Evolutionary conservation across 2,113 vertebrate genomes (phyloP), one percentile per base, ranked within the genome.

Genomic region (Eretmochelys imbricata): DNA sequence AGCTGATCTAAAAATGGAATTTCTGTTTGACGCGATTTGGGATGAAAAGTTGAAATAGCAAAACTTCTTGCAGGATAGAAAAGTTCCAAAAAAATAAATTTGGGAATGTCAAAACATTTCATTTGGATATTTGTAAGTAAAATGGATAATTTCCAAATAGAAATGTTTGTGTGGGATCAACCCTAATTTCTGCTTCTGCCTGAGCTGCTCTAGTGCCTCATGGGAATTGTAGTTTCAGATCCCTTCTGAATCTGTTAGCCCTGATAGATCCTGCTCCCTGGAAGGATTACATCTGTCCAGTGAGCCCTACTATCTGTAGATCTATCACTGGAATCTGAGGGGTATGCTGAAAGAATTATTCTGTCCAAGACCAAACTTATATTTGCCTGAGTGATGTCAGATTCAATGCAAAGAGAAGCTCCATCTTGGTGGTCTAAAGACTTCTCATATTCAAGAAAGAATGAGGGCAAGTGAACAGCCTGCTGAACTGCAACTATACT

Each of bases 301-400:
- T 49, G 49, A 78, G 38, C 82, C 31, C 35, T 29, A 4, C 7
- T 3, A 0, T n/a, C 17, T 2, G 0, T 1, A 79, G 53, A 8
- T 55, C 24, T 3, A 7, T 46, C 0, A 0, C 49, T 83, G 22
- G 31, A 51, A 59, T 59, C 27, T 31, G 57, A 12, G 12, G 51
- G 93, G 42, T 8, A 48, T 0, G 0, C 38, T 49, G 1, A 22
- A 88, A 65, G 24, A 1, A 0, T 31, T 85, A 6, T 0, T 50
- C 19, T 31, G 35, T 8, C 10, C 0, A 0, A 80, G 80, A 57
- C 2, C 29, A 69, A 88, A 31, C 2, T 76, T 78, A 25, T 75
- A n/a, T 57, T 46, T 55, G 81, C 42, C 38, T 82, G 59, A 46
- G 42, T 12, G 13, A 51, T 78, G 46, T 59, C 78, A 89, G 49